Evolutionary conservation across 1,140 invertebrate genomes (phyloP), one percentile per base, ranked within the genome.

Genomic region (Lepidurus arcticus): DNA sequence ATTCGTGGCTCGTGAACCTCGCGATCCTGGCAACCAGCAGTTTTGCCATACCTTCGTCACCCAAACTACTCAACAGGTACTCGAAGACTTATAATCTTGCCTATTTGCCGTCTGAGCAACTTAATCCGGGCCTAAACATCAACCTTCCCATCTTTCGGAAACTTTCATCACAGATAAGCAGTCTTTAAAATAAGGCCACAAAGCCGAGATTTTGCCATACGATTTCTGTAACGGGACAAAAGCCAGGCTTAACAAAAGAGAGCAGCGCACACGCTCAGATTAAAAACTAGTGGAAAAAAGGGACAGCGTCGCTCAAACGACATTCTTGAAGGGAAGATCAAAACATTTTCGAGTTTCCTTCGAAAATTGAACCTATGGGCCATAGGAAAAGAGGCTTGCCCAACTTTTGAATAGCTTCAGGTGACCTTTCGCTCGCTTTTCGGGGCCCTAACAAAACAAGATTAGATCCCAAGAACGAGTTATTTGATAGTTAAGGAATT

Each of bases 21-120:
- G 90, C 82, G 90, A 89, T 42, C 90, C 91, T 82, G 90, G 91
- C 83, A 90, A 87, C 82, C 87, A 90, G 77, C 92, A 93, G 85
- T 94, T 92, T 86, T 95, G 93, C 86, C 92, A 95, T 86, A 90
- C 91, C 77, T 94, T 94, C 85, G 86, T 92, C 82, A 92, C 92
- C 75, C 88, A 90, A 82, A 90, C 91, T 82, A 85, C 92, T 42
- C 88, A 92, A 85, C 90, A 93, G 91, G 92, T 94, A 84, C 85
- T 83, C 11, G 77, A 44, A 10, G 16, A 53, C n/a, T 21, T 47
- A 26, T 43, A 24, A 24, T 80, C 73, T 42, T 74, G 43, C 44
- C 45, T 47, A 26, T 42, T 80, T n/a, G 34, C 42, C 24, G 10
- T 44, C 47, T 7, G 24, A 76, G 47, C 10, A 47, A 10, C 47